Evolutionary conservation across 2,113 vertebrate species (phyloP).

Genomic region (Apteryx owenii): DNA sequence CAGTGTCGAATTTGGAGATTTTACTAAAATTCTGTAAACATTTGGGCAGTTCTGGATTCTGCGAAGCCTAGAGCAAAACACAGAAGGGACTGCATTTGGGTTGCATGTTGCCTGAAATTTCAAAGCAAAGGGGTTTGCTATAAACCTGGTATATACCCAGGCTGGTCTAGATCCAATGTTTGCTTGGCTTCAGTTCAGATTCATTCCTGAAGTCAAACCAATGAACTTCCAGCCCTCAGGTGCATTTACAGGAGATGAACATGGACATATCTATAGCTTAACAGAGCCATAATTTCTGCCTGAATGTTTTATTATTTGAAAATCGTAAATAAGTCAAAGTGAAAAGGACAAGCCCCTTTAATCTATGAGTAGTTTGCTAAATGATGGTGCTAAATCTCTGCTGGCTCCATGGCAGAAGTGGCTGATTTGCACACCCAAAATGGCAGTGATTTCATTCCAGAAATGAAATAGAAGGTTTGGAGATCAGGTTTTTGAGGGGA

Average conservation of each 20-base stretch:
- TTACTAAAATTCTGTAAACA: neutral
- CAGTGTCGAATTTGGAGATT: neutral
- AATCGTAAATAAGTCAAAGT: conserved; percentile 51
- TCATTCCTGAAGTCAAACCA: neutral
- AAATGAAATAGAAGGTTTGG: neutral
- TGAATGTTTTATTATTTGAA: conserved; percentile 62
- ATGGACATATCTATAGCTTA: neutral
- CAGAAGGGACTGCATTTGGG: neutral
- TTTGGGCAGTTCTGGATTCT: neutral
- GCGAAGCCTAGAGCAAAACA: neutral
- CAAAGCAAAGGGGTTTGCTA: neutral
- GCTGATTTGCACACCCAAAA: conserved; percentile 28
- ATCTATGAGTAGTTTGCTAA: conserved; percentile 45
- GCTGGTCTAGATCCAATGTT: neutral
- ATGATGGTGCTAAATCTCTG: conserved; percentile 45
- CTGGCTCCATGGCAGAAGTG: neutral
- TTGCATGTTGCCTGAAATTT: neutral
- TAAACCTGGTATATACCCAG: neutral
- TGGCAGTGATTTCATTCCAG: neutral
- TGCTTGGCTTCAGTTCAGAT: neutral
- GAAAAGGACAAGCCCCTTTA: conserved; percentile 65
- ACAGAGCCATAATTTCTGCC: conserved; percentile 54
- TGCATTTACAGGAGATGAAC: conserved; percentile 1
- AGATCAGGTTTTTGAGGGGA: neutral
- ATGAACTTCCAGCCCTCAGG: conserved; percentile 22